Conservation (phyloP, 2,888 invertebrate genomes). For the Calliopum simillimum region DNA sequence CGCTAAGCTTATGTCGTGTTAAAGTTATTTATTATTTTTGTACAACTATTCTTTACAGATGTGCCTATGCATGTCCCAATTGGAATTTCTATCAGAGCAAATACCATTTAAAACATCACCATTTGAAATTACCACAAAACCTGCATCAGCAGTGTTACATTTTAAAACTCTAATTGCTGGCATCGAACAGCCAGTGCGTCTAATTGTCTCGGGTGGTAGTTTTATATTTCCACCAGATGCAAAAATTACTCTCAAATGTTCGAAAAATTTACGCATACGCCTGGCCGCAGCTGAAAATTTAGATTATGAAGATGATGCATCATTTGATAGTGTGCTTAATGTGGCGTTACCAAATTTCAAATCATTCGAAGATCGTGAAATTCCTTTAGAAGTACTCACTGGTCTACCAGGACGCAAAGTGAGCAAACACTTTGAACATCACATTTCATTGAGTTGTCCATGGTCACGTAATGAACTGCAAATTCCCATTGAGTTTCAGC, state of each 20-base stretch:
- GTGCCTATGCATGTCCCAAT: constrained; percentile 69
- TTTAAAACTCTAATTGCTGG: constrained; percentile 83
- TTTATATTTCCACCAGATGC: constrained; percentile 77
- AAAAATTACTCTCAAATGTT: constrained; percentile 62
- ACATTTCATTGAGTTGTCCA: constrained; percentile 82
- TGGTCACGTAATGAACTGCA: constrained; percentile 81
- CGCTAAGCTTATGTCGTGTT: background rate
- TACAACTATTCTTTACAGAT: constrained; percentile 47
- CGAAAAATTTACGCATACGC: constrained; percentile 66
- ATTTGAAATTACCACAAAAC: constrained; percentile 69
- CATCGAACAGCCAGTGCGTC: constrained; percentile 80
- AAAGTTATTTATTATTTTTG: background rate
- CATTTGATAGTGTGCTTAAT: constrained; percentile 66
- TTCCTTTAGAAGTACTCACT: constrained; percentile 77
- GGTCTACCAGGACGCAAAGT: constrained; percentile 80
- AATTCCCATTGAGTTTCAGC: constrained; percentile 82
- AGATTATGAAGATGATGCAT: constrained; percentile 47
- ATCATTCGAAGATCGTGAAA: constrained; percentile 75
- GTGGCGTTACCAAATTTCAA: constrained; percentile 72
- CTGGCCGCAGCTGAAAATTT: constrained; percentile 41
- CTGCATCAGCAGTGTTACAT: constrained; percentile 70
- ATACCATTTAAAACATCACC: constrained; percentile 66
- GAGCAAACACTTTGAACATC: constrained; percentile 79
- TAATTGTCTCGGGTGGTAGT: constrained; percentile 84
- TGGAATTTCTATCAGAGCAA: constrained; percentile 79